Conservation (phyloP, 2,113 vertebrate species). For the Labeo rohita region DNA sequence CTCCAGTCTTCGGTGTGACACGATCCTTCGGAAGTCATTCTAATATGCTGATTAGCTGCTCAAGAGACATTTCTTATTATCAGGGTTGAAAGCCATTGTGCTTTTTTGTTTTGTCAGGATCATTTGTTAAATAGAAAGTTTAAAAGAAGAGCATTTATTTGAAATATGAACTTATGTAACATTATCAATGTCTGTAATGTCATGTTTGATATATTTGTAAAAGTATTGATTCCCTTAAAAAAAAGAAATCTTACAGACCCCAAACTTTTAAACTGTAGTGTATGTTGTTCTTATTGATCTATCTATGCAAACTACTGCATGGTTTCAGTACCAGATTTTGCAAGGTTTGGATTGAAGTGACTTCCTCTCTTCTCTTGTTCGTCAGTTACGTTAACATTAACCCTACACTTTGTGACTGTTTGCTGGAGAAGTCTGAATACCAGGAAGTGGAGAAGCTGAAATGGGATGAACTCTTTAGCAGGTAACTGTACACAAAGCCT, state of each 20-base stretch:
- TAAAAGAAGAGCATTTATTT: no score
- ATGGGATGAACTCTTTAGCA: constrained; percentile 92
- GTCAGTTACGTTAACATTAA: constrained; percentile 87
- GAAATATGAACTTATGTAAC: no score
- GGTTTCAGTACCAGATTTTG: background rate
- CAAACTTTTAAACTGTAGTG: background rate
- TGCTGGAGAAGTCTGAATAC: constrained; percentile 90
- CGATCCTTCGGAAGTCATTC: no score
- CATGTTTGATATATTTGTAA: no score
- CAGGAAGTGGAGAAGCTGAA: constrained; percentile 81
- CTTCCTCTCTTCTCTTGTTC: background rate
- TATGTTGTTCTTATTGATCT: background rate
- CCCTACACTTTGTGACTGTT: constrained; percentile 88
- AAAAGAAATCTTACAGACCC: background rate
- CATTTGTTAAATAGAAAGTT: no score
- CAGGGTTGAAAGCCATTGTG: no score
- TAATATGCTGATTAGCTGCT: no score
- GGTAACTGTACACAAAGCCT: constrained; percentile 70
- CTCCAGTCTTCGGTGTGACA: no score
- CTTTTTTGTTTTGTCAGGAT: no score
- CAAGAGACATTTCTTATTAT: no score
- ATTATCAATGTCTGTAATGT: no score
- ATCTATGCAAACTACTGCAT: background rate
- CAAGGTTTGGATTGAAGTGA: background rate
- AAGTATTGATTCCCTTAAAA: no score